These are phyloP conservation scores for Deroptyus accipitrinus DNA, from an alignment of 2,113 vertebrate genomes.

Conservation along the genomic window DNA sequence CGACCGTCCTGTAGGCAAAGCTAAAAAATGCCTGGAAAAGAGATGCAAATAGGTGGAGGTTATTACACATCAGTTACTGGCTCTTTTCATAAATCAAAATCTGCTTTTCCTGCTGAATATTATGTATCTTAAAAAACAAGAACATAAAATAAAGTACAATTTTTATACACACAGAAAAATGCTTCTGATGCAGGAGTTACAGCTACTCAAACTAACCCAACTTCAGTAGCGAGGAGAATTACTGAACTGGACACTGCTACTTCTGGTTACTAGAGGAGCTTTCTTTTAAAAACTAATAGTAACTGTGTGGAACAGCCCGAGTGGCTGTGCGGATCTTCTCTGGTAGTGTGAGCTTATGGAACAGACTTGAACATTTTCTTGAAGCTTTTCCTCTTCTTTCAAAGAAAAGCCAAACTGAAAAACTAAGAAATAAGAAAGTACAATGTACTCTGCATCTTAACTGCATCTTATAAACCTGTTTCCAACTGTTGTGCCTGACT, in stretches of 20 bases:
- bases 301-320: background rate
- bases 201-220: background rate
- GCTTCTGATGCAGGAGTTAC: background rate
- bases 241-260: background rate
- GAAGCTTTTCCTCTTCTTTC: background rate
- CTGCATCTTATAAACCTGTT: background rate
- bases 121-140: background rate
- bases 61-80: background rate
- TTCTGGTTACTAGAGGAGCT: background rate
- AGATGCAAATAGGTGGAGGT: background rate
- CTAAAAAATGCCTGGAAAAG: constrained; percentile 84
- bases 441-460: background rate
- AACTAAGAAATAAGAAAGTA: background rate
- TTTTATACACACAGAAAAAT: background rate
- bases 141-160: background rate
- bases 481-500: background rate
- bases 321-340: background rate
- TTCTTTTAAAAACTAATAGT: background rate
- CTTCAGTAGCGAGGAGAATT: background rate
- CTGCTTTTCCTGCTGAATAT: background rate
- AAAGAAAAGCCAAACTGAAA: background rate
- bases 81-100: background rate
- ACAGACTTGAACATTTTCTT: background rate
- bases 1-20: constrained; percentile 81
- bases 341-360: background rate